Base-by-base conservation (phyloP, 2,113 vertebrate species). In the Accipiter virgatus region DNA sequence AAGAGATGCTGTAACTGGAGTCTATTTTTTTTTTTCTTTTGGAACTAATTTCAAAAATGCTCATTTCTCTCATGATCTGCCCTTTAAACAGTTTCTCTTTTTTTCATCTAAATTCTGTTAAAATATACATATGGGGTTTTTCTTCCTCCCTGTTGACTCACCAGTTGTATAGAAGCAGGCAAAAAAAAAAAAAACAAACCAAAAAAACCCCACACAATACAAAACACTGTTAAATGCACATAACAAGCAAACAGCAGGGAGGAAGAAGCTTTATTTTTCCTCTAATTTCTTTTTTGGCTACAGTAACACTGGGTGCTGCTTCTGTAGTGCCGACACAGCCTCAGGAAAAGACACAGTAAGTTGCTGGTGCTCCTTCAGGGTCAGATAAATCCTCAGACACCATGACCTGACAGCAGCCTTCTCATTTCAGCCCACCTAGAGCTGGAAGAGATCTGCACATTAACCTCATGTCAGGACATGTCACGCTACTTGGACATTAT, bases 121-220 rank as follows among this genome's bases (percentile, higher is more conserved):
- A 95, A 85, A 91, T 89, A 72, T 70, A 94, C 89, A 80, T 78
- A 72, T 55, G 73, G 48, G 80, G 11, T 7, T 87, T 86, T 94
- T 77, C 53, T 93, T 89, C 55, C 27, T 91, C 93, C 58, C 70
- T 73, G 70, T 85, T 96, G 93, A 96, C 89, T 95, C 93, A 95
- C n/a, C 31, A 83, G 71, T 66, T 91, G 78, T 89, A 55, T 34
- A 93, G 16, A 91, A 93, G 70, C 56, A 85, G 38, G 34, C 53
- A 84, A 20, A 94, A 92, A 96, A 56, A 53, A 52, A 52, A 52
- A 52, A 27, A 53, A 9, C 4, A 27, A 27, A 53, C 15, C 14
- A 50, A 50, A 25, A 50, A 50, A 83, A 7, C 36, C 36, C 36
- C 22, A 38, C 65, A 65, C 36, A 86, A 55, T 27, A 91, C 53